Conservation (phyloP, 1,140 invertebrate genomes). For the Pogonognathellus flavescens region DNA sequence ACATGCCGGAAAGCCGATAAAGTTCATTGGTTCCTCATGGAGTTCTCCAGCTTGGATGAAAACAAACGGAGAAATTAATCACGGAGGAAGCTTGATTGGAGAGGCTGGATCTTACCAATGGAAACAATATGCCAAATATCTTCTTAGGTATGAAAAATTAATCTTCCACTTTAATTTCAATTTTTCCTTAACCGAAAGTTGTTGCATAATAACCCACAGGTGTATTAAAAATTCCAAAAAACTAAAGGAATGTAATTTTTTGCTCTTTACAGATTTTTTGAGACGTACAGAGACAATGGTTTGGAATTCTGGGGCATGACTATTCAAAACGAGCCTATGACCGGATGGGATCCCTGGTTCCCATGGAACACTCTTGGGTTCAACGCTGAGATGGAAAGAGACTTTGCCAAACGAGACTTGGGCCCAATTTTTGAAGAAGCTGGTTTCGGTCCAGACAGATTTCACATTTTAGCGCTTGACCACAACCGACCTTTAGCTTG, state of each 20-base stretch:
- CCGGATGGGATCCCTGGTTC: slow-evolving; percentile 67
- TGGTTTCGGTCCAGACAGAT: slow-evolving; percentile 72
- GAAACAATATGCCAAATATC: slow-evolving; percentile 62
- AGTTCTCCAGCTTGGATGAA: slow-evolving; percentile 95
- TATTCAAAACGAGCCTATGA: slow-evolving; percentile 70
- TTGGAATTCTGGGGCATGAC: slow-evolving; percentile 77
- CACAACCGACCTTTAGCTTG: slow-evolving; percentile 79
- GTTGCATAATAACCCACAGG: too few species aligned
- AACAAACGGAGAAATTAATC: slow-evolving; percentile 65
- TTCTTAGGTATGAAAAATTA: too few species aligned
- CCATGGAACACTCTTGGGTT: slow-evolving; percentile 72
- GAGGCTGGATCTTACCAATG: slow-evolving; percentile 55
- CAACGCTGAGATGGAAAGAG: slow-evolving; percentile 65
- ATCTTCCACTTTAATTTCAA: too few species aligned
- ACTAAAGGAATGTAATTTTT: background rate
- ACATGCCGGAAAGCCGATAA: slow-evolving; percentile 66
- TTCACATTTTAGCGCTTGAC: slow-evolving; percentile 80
- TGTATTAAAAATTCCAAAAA: too few species aligned
- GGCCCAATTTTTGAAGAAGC: slow-evolving; percentile 73
- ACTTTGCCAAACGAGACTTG: slow-evolving; percentile 78
- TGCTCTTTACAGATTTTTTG: slow-evolving; percentile 51
- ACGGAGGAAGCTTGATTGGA: slow-evolving; percentile 58
- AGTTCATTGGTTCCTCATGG: slow-evolving; percentile 83
- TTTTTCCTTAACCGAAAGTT: too few species aligned
- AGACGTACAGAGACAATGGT: slow-evolving; percentile 72